phyloP scores from a whole-genome alignment of 2,888 invertebrate species.

The Dryomyza anilis region DNA sequence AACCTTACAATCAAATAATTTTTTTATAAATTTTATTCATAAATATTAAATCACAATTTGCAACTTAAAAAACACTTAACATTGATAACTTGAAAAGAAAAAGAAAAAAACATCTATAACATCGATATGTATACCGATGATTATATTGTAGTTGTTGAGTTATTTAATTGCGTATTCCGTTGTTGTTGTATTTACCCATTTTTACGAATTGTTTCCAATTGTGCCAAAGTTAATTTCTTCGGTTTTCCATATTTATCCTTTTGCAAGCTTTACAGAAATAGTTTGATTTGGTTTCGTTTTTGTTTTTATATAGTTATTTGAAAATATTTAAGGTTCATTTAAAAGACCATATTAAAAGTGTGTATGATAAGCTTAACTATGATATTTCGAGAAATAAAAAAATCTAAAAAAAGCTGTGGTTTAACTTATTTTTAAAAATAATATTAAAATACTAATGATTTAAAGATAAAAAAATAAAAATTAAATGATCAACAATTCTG shows the following conservation, averaged over 20 bases:
- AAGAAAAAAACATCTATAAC: too few species aligned
- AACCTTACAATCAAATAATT: not conserved
- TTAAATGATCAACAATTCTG: too few species aligned
- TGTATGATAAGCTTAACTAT: conserved; percentile 27
- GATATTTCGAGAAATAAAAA: too few species aligned
- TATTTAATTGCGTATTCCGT: conserved; percentile 6
- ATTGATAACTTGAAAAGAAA: not conserved
- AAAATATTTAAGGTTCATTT: too few species aligned
- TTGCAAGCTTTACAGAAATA: conserved; percentile 79
- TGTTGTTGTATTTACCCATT: conserved; percentile 70
- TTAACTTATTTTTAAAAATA: too few species aligned
- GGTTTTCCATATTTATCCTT: conserved; percentile 85
- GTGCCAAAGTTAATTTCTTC: conserved; percentile 78
- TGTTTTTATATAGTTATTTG: too few species aligned
- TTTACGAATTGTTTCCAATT: conserved; percentile 77
- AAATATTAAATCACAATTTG: not conserved
- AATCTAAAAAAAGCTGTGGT: too few species aligned
- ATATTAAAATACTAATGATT: too few species aligned
- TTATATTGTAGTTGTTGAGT: not conserved
- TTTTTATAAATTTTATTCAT: not conserved
- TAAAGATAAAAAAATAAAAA: too few species aligned
- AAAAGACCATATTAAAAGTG: too few species aligned
- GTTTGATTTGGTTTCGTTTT: conserved; percentile 39
- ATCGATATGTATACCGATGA: not conserved
- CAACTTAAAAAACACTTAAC: conserved; percentile 8